Conservation (phyloP, 2,888 invertebrate genomes). For the Folsomia manolachei region DNA sequence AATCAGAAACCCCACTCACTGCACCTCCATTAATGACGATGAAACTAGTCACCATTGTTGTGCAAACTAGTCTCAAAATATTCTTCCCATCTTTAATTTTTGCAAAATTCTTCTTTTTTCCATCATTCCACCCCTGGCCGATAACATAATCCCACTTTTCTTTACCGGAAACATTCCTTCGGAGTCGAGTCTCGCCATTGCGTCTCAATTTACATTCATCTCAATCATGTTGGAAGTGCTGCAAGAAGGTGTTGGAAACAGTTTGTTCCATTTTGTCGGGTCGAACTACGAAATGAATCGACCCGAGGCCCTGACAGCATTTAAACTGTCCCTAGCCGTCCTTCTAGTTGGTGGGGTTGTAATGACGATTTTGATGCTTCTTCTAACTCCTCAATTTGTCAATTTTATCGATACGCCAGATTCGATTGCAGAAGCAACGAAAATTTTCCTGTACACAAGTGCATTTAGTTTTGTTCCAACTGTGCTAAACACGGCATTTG, state of each 20-base stretch:
- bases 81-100: constrained; percentile 36
- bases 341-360: constrained; percentile 23
- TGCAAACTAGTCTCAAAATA: background rate
- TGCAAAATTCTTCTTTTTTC: constrained; percentile 35
- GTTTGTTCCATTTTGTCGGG: constrained; percentile 39
- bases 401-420: constrained; percentile 37
- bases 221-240: constrained; percentile 36
- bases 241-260: constrained; percentile 43
- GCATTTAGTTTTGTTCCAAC: constrained; percentile 38
- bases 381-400: constrained; percentile 33
- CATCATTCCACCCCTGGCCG: constrained; percentile 31
- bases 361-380: constrained; percentile 23
- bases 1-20: background rate
- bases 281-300: constrained; percentile 33
- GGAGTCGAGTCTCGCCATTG: constrained; percentile 35
- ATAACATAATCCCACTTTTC: constrained; percentile 39
- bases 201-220: constrained; percentile 38
- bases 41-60: background rate
- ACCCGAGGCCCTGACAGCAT: constrained; percentile 24
- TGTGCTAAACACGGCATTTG: constrained; percentile 29
- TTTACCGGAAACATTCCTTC: constrained; percentile 42
- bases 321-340: constrained; percentile 35
- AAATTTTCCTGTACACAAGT: constrained; percentile 33
- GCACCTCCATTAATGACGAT: background rate
- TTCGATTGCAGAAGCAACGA: constrained; percentile 32